Percentiles rank a stretch among this genome's conserved stretches.
phyloP scores from a whole-genome alignment of 2,113 vertebrate species.

The Platichthys flesus region DNA sequence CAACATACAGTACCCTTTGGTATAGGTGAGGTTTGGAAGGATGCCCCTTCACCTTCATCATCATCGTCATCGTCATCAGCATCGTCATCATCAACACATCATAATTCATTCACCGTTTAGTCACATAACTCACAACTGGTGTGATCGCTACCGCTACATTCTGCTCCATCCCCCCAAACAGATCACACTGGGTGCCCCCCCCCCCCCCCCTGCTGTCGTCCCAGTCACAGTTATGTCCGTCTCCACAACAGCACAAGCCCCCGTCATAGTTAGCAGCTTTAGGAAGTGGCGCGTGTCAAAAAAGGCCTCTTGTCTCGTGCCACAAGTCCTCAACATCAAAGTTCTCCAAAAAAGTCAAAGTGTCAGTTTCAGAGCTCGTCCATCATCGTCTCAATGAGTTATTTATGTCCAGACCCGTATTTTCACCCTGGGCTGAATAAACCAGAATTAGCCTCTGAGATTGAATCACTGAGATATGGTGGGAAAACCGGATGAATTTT shows the following conservation, averaged over 20 bases:
- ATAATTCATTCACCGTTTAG: not conserved
- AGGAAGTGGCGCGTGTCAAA: slow-evolving; percentile 63
- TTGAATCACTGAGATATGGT: slow-evolving; percentile 34
- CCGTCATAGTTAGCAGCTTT: slow-evolving; percentile 72
- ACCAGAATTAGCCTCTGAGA: slow-evolving; percentile 33
- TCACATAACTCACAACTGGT: not conserved
- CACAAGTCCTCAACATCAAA: slow-evolving; percentile 49
- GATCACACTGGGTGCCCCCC: not conserved
- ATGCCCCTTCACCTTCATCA: slow-evolving; percentile 35
- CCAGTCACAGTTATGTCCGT: slow-evolving; percentile 22
- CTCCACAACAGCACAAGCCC: slow-evolving; percentile 31
- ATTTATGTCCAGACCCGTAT: slow-evolving; percentile 34
- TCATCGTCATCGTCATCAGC: not conserved
- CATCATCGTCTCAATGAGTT: slow-evolving; percentile 32
- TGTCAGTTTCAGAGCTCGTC: slow-evolving; percentile 32
- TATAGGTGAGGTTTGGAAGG: slow-evolving; percentile 62
- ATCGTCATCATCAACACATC: not conserved
- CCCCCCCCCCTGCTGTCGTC: not conserved
- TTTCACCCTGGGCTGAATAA: slow-evolving; percentile 38
- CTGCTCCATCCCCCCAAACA: slow-evolving; percentile 15
- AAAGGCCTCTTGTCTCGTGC: slow-evolving; percentile 54
- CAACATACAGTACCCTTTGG: slow-evolving; percentile 72
- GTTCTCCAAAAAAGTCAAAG: slow-evolving; percentile 35
- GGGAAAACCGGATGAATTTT: slow-evolving; percentile 5
- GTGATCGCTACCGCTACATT: slow-evolving; percentile 8